Evolutionary conservation across 2,888 invertebrate genomes (phyloP), one percentile per base, ranked within the genome.

Genomic region (Germaria angustata): DNA sequence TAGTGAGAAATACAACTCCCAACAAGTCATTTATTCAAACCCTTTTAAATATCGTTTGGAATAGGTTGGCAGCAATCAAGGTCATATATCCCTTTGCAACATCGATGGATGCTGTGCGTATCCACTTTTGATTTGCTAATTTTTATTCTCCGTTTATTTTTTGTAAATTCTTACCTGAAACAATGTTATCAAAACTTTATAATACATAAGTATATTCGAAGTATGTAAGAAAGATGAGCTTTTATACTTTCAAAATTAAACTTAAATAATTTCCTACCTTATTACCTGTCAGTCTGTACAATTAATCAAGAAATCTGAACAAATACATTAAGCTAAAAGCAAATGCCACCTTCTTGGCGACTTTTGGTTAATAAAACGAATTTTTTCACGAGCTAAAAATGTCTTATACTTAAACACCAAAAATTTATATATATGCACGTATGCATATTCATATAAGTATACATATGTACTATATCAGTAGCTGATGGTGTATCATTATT

Each of bases 341-440:
- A 77, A 81, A 77, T 68, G 76, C 17, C 71, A 76, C 59, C 81
- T 53, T n/a, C 34, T 11, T 44, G 81, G 65, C 81, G 81, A 65
- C 76, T 41, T 71, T 78, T 63, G 28, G 28, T 39, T 28, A 32
- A 63, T 44, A 63, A 53, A 73, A 46, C n/a, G 41, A 63, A 32
- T 32, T 59, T 49, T 22, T 49, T 51, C 76, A 68, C 28, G 68
- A 76, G 49, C 39, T 41, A 8, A 53, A 75, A 55, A 36, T 61
- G 65, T 65, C 44, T 65, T 41, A 53, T 65, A 75, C 22, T 55
- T 65, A 41, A 51, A 22, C 32, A 41, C 17, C 32, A 22, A 28
- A 68, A 55, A 17, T 55, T 9, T 32, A 28, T n/a, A 51, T 39
- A 13, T 39, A 13, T 39, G 13, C 13, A 39, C 13, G 13, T 13